phyloP scores from a whole-genome alignment of 1,140 invertebrate species.

The Rhyzopertha dominica region DNA sequence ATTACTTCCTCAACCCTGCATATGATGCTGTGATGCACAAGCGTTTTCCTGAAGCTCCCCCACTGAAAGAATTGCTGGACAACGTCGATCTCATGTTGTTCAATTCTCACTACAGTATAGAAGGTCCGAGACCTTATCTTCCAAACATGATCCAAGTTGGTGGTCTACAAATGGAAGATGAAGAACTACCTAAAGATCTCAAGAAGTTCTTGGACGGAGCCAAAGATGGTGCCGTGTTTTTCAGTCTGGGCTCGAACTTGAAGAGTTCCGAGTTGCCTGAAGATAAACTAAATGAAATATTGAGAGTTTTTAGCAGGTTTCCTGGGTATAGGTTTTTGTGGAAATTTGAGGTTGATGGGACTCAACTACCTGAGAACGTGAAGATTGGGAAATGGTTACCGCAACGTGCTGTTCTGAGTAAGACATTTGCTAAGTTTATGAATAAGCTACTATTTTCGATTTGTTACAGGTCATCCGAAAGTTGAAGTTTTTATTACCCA shows the following conservation, averaged over 20 bases:
- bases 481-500: conserved; percentile 50
- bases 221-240: conserved; percentile 48
- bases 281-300: conserved; percentile 42
- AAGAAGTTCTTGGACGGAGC: conserved; percentile 46
- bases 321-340: conserved; percentile 50
- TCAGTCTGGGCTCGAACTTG: conserved; percentile 50
- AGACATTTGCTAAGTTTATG: conserved; percentile 5
- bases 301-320: conserved; percentile 47
- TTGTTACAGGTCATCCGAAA: conserved; percentile 34
- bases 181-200: conserved; percentile 47
- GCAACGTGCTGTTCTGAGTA: conserved; percentile 57
- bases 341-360: conserved; percentile 51
- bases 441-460: background rate
- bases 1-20: too few relatives aligned
- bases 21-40: background rate
- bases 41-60: conserved; percentile 19
- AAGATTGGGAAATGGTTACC: conserved; percentile 51
- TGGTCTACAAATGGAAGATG: conserved; percentile 50
- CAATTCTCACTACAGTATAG: conserved; percentile 49
- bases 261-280: conserved; percentile 44
- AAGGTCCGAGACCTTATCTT: conserved; percentile 45
- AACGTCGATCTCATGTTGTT: conserved; percentile 45
- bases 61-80: conserved; percentile 30
- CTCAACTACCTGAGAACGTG: conserved; percentile 49
- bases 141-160: conserved; percentile 56